Evolutionary conservation across 2,113 vertebrate genomes (phyloP).

Genomic region (Sylvia atricapilla): DNA sequence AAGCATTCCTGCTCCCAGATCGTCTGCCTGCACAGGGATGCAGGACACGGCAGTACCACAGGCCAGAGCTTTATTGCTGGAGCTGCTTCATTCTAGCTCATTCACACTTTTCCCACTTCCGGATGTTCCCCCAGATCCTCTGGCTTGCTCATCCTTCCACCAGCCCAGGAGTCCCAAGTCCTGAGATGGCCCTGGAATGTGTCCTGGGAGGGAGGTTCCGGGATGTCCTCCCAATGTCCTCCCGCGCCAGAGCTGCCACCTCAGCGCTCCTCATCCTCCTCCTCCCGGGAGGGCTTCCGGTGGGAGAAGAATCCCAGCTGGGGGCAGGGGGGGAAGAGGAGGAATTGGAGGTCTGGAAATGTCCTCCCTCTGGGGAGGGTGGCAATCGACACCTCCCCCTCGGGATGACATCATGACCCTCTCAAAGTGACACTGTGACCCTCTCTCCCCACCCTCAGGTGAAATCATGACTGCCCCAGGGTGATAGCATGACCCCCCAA

Average conservation of each 20-base stretch:
- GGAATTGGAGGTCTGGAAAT: not conserved
- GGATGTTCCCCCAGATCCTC: not conserved
- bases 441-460: too few species aligned
- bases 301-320: not conserved
- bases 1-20: not conserved
- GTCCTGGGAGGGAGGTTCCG: rapidly evolving
- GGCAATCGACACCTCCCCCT: too few species aligned
- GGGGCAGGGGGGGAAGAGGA: too few species aligned
- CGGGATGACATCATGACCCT: not conserved
- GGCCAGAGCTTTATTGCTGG: not conserved
- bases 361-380: not conserved
- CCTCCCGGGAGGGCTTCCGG: not conserved
- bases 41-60: not conserved
- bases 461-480: too few species aligned
- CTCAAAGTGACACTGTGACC: not conserved
- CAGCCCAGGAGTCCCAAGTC: not conserved
- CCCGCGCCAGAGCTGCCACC: too few species aligned
- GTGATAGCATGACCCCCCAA: not conserved
- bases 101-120: not conserved
- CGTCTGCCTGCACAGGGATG: too few species aligned
- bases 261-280: not conserved
- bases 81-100: not conserved
- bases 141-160: too few species aligned
- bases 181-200: not conserved
- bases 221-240: not conserved